Conservation (phyloP, 2,113 vertebrate genomes). For the Thamnaconus septentrionalis region DNA sequence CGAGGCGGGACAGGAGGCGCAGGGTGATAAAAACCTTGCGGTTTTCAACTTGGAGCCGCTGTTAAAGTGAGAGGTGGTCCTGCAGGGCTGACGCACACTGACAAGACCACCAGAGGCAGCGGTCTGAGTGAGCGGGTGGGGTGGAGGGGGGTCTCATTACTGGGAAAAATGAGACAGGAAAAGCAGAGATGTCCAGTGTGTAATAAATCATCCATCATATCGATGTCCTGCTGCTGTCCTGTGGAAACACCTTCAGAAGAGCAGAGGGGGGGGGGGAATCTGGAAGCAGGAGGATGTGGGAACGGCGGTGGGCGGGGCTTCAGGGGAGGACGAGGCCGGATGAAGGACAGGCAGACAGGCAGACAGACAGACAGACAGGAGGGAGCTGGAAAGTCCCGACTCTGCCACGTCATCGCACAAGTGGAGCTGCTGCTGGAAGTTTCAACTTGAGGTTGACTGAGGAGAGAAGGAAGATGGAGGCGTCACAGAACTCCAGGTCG, state of each 20-base stretch:
- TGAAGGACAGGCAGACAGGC: too few species aligned
- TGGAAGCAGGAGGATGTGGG: background rate
- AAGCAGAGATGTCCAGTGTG: slow-evolving; percentile 33
- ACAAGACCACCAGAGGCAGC: slow-evolving; percentile 57
- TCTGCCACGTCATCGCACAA: too few species aligned
- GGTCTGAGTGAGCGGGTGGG: slow-evolving; percentile 32
- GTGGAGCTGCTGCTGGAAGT: too few species aligned
- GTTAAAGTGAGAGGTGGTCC: slow-evolving; percentile 33
- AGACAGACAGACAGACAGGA: too few species aligned
- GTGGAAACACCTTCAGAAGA: slow-evolving; percentile 16
- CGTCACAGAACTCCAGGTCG: too few species aligned
- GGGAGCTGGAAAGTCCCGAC: too few species aligned
- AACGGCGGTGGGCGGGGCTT: background rate
- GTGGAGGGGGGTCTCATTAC: slow-evolving; percentile 40
- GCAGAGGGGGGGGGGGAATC: slow-evolving; percentile 4
- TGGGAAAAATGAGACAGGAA: slow-evolving; percentile 29
- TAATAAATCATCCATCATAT: slow-evolving; percentile 42
- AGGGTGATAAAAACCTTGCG: slow-evolving; percentile 40
- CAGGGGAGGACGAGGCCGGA: too few species aligned
- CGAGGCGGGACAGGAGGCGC: slow-evolving; percentile 16
- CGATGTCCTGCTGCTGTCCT: slow-evolving; percentile 34
- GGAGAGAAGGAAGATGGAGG: too few species aligned
- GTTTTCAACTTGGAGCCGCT: slow-evolving; percentile 44
- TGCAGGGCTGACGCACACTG: slow-evolving; percentile 38
- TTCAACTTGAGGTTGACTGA: too few species aligned